Conservation (phyloP, 2,888 invertebrate species). For the Spicauda simplicius region DNA sequence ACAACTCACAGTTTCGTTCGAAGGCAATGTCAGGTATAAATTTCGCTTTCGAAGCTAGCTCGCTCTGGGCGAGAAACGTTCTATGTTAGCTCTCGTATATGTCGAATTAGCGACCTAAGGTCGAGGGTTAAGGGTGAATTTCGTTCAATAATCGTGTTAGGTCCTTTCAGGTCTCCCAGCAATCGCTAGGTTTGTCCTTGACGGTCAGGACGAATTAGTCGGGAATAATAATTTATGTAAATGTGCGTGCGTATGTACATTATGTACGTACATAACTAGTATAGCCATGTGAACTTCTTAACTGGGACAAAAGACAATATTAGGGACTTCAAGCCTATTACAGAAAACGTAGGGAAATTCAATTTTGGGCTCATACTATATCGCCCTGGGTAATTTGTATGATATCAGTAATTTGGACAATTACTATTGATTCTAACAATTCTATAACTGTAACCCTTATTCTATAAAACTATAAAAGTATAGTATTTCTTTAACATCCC, state of each 20-base stretch:
- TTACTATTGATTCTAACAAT: too few relatives aligned
- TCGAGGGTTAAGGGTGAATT: slow-evolving; percentile 38
- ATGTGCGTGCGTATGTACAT: slow-evolving; percentile 57
- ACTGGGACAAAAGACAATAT: slow-evolving; percentile 31
- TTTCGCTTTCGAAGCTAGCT: slow-evolving; percentile 79
- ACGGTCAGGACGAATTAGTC: slow-evolving; percentile 81
- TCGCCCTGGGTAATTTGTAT: not conserved
- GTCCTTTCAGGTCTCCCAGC: slow-evolving; percentile 69
- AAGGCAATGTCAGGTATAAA: slow-evolving; percentile 69
- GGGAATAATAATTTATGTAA: slow-evolving; percentile 84
- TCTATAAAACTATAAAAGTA: too few relatives aligned
- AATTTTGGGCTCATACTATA: not conserved
- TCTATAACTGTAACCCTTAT: too few relatives aligned
- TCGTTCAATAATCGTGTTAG: slow-evolving; percentile 45
- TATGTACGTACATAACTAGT: slow-evolving; percentile 34
- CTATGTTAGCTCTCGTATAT: slow-evolving; percentile 47
- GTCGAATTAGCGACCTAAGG: slow-evolving; percentile 44
- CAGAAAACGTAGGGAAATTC: not conserved
- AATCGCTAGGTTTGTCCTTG: slow-evolving; percentile 71
- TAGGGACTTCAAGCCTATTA: not conserved
- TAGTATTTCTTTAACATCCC: too few relatives aligned
- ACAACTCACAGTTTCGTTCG: slow-evolving; percentile 42
- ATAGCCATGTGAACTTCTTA: slow-evolving; percentile 41
- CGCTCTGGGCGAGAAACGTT: slow-evolving; percentile 49
- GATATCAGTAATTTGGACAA: not conserved